Evolutionary conservation across 2,888 invertebrate genomes (phyloP).

Genomic region (Ornithoptera alexandrae): DNA sequence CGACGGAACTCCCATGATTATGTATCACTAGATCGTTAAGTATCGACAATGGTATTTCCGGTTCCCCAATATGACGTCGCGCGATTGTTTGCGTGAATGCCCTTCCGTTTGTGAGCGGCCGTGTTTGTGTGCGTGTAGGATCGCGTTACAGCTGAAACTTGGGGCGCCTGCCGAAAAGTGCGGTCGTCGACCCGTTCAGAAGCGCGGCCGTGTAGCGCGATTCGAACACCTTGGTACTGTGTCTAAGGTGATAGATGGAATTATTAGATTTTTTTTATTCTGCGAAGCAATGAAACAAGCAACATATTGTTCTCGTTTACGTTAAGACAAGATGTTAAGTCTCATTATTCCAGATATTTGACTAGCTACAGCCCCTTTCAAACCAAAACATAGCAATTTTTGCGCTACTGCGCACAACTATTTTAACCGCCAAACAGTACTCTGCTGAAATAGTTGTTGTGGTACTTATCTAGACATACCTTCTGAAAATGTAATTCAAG

Average conservation of each 20-base stretch:
- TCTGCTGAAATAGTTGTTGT: too few relatives aligned
- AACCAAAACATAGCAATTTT: too few relatives aligned
- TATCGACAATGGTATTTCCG: conserved; percentile 52
- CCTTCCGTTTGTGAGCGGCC: conserved; percentile 24
- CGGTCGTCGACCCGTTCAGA: conserved; percentile 74
- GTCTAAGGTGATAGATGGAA: conserved; percentile 39
- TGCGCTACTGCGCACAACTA: too few relatives aligned
- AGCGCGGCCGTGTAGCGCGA: conserved; percentile 62
- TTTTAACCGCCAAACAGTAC: too few relatives aligned
- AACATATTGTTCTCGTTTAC: too few relatives aligned
- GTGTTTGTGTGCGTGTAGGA: conserved; percentile 62
- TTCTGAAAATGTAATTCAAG: too few relatives aligned
- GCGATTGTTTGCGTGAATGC: conserved; percentile 25
- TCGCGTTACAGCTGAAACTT: conserved; percentile 78
- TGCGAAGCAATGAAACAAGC: too few relatives aligned
- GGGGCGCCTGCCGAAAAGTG: conserved; percentile 77
- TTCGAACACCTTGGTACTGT: conserved; percentile 46
- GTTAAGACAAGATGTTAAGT: too few relatives aligned
- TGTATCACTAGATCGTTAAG: conserved; percentile 45
- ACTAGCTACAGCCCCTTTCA: too few relatives aligned
- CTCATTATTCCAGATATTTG: too few relatives aligned
- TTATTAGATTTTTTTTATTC: too few relatives aligned
- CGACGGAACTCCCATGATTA: conserved; percentile 36
- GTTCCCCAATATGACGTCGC: conserved; percentile 36
- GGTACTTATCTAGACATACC: too few relatives aligned